Conservation (phyloP, 2,113 vertebrate species). For the Nicator chloris region DNA sequence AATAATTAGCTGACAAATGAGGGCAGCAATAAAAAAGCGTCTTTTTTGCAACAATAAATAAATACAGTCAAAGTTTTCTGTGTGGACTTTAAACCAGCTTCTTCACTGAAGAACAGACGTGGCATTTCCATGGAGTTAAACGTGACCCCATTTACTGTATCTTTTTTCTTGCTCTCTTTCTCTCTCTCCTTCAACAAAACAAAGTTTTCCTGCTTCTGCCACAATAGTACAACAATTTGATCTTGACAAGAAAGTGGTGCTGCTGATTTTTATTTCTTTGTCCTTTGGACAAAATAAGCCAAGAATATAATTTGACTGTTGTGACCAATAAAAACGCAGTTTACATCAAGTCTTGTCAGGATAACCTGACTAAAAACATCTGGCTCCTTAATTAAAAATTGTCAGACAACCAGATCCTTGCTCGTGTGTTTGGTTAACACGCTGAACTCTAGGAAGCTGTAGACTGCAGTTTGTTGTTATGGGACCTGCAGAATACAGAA, state of each 20-base stretch:
- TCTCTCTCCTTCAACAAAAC: constrained; percentile 73
- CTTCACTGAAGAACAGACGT: constrained; percentile 88
- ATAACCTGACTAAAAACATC: constrained; percentile 78
- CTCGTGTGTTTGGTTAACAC: constrained; percentile 77
- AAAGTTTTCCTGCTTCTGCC: constrained; percentile 78
- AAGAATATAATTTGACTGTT: constrained; percentile 76
- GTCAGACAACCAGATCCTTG: constrained; percentile 85
- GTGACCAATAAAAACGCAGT: constrained; percentile 79
- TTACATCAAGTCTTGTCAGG: constrained; percentile 78
- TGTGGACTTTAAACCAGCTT: constrained; percentile 85
- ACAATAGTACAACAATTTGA: constrained; percentile 79
- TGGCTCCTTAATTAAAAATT: constrained; percentile 78
- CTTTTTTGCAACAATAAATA: constrained; percentile 89
- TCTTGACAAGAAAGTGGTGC: constrained; percentile 80
- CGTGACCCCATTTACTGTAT: constrained; percentile 77
- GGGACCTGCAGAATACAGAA: constrained; percentile 92
- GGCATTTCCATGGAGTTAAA: constrained; percentile 82
- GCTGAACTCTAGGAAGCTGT: constrained; percentile 89
- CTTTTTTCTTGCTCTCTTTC: constrained; percentile 71
- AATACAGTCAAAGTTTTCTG: constrained; percentile 84
- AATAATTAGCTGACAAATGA: constrained; percentile 88
- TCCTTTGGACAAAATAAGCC: constrained; percentile 85
- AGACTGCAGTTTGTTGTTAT: constrained; percentile 99
- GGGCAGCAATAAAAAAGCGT: constrained; percentile 87
- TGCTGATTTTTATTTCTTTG: constrained; percentile 79